Evolutionary conservation across 2,888 invertebrate species (phyloP).

Genomic region (Hyposoter dolosus): DNA sequence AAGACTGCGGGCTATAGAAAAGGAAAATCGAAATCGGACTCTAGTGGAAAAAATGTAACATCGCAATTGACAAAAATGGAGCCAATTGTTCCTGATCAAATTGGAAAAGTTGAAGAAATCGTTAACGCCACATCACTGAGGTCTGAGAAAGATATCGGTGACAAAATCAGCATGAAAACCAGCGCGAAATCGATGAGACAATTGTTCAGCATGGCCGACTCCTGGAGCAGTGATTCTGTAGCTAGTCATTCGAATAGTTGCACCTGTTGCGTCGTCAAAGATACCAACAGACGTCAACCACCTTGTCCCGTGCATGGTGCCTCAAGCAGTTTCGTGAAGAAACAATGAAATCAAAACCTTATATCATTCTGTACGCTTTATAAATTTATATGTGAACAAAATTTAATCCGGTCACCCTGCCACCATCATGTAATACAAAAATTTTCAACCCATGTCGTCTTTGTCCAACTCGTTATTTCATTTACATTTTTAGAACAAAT

Average conservation of each 20-base stretch:
- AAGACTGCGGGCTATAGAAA: conserved; percentile 54
- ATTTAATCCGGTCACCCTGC: not conserved
- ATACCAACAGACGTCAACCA: conserved; percentile 60
- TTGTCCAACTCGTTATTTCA: conserved; percentile 1
- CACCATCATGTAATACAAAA: conserved; percentile 44
- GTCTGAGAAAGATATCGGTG: conserved; percentile 30
- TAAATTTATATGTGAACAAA: not conserved
- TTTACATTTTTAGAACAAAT: not conserved
- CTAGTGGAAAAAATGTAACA: conserved; percentile 20
- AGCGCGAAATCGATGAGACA: conserved; percentile 74
- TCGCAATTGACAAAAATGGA: conserved; percentile 17
- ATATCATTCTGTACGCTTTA: not conserved
- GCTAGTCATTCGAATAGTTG: conserved; percentile 77
- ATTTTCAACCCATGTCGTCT: not conserved
- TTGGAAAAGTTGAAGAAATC: conserved; percentile 28
- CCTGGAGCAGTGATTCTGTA: conserved; percentile 78
- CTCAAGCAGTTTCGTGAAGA: conserved; percentile 50
- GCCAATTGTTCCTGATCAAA: not conserved
- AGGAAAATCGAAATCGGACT: conserved; percentile 46
- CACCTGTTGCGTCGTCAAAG: conserved; percentile 73
- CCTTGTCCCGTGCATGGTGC: conserved; percentile 72
- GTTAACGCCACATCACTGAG: conserved; percentile 10
- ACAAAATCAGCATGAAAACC: conserved; percentile 57
- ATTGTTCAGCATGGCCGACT: conserved; percentile 76
- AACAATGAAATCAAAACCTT: not conserved